A percentile compares a stretch with the other conserved stretches of the same genome.
phyloP scores from a whole-genome alignment of 1,140 invertebrate species.

The Amyelois transitella region DNA sequence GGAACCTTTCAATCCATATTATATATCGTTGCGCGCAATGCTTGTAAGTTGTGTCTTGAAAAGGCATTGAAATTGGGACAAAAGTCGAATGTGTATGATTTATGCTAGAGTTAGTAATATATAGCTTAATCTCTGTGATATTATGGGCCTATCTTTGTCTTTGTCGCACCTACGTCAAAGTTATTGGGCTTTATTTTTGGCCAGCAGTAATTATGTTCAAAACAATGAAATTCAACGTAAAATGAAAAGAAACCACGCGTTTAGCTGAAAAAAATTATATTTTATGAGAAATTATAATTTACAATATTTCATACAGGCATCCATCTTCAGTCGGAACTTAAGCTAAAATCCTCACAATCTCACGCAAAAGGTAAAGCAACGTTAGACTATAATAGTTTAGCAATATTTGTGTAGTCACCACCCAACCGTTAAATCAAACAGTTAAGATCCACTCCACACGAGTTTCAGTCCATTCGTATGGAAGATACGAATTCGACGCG shows the following conservation, averaged over 20 bases:
- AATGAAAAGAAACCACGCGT: constrained; percentile 54
- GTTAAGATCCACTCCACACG: constrained; percentile 55
- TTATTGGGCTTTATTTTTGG: too few species aligned
- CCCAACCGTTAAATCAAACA: constrained; percentile 64
- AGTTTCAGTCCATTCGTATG: constrained; percentile 57
- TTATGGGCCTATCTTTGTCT: too few species aligned
- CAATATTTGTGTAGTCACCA: constrained; percentile 70
- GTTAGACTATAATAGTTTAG: constrained; percentile 76
- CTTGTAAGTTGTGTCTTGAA: too few species aligned
- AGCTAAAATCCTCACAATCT: constrained; percentile 75
- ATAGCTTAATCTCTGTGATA: too few species aligned
- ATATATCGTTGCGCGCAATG: too few species aligned
- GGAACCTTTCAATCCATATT: too few species aligned
- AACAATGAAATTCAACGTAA: background rate
- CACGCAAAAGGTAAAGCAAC: constrained; percentile 76
- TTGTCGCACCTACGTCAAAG: too few species aligned
- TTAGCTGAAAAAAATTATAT: constrained; percentile 77
- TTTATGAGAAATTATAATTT: constrained; percentile 77
- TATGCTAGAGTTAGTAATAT: too few species aligned
- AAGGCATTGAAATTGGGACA: too few species aligned
- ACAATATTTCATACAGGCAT: constrained; percentile 76
- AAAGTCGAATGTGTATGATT: too few species aligned
- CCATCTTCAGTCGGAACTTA: constrained; percentile 75
- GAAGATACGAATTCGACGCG: constrained; percentile 35
- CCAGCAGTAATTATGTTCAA: too few species aligned